Percentiles rank a stretch among this genome's conserved stretches.
phyloP scores from a whole-genome alignment of 1,140 invertebrate genomes.

The Yoshiicerus persimilis region DNA sequence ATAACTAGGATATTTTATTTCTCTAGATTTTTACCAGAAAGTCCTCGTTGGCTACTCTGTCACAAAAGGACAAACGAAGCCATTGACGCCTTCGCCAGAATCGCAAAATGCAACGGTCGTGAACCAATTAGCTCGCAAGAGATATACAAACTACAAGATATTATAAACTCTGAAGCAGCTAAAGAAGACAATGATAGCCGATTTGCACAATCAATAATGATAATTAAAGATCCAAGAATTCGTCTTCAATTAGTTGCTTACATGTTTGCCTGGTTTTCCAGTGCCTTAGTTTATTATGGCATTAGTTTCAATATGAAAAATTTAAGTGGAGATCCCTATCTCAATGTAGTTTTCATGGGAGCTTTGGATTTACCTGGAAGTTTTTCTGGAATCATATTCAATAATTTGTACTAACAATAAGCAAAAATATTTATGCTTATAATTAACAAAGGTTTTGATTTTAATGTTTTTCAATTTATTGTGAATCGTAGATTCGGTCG shows the following conservation, averaged over 20 bases:
- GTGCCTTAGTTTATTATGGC: conserved; percentile 34
- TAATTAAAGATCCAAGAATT: not conserved
- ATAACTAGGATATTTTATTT: not conserved
- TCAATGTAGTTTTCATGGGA: conserved; percentile 39
- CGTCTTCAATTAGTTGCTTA: not conserved
- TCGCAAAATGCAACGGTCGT: conserved; percentile 38
- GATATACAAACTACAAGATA: conserved; percentile 29
- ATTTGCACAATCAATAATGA: not conserved
- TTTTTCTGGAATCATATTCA: conserved; percentile 39
- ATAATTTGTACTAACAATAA: conserved; percentile 36
- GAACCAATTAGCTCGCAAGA: not conserved
- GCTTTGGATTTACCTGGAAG: conserved; percentile 36
- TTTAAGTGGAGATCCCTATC: conserved; percentile 36
- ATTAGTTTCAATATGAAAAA: conserved; percentile 38
- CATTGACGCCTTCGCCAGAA: not conserved
- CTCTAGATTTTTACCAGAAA: conserved; percentile 35
- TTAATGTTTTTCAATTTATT: not conserved
- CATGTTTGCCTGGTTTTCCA: conserved; percentile 27
- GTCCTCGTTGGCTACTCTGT: conserved; percentile 40
- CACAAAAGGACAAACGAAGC: conserved; percentile 34
- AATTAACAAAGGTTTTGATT: not conserved
- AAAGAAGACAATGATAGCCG: not conserved
- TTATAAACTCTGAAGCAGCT: not conserved
- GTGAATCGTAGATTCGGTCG: not conserved
- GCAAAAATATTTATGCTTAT: no score